Percentiles rank a stretch among this genome's conserved stretches.
phyloP scores from a whole-genome alignment of 2,113 vertebrate genomes.

The Chionodraco myersi region DNA sequence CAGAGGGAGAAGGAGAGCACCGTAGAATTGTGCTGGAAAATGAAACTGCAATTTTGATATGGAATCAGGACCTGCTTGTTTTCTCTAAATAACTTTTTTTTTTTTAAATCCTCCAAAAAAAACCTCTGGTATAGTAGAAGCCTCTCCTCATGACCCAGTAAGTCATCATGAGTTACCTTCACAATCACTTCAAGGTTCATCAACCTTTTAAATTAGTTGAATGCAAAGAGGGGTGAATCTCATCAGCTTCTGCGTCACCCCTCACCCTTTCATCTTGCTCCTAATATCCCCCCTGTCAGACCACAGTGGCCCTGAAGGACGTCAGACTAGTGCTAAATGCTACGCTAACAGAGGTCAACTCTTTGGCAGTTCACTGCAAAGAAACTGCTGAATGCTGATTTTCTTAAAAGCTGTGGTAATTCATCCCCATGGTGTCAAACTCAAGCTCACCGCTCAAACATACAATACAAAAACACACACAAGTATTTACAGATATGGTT shows the following conservation, averaged over 20 bases:
- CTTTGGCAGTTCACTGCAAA: slow-evolving; percentile 22
- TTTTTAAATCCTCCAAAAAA: slow-evolving; percentile 11
- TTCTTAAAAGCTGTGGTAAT: slow-evolving; percentile 30
- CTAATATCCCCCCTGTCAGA: slow-evolving; percentile 6
- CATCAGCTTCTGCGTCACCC: slow-evolving; percentile 24
- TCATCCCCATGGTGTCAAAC: slow-evolving; percentile 19
- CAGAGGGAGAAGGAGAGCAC: not conserved
- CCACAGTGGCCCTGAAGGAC: slow-evolving; percentile 35
- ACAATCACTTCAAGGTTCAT: slow-evolving; percentile 9
- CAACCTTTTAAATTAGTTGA: slow-evolving; percentile 67
- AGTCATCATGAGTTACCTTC: slow-evolving; percentile 52
- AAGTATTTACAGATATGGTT: too few species aligned
- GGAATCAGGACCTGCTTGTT: not conserved
- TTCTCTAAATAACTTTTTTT: slow-evolving; percentile 11
- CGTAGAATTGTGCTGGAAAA: slow-evolving; percentile 20
- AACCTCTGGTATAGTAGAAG: not conserved
- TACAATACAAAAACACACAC: too few species aligned
- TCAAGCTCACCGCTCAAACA: not conserved
- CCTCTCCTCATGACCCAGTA: slow-evolving; percentile 7
- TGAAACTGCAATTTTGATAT: not conserved
- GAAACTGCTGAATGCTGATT: slow-evolving; percentile 16
- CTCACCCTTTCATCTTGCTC: slow-evolving; percentile 5
- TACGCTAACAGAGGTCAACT: slow-evolving; percentile 48
- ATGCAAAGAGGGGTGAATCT: slow-evolving; percentile 45
- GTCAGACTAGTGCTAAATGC: slow-evolving; percentile 37